Evolutionary conservation across 2,888 invertebrate species (phyloP).

Genomic region (Cryptops parisi): DNA sequence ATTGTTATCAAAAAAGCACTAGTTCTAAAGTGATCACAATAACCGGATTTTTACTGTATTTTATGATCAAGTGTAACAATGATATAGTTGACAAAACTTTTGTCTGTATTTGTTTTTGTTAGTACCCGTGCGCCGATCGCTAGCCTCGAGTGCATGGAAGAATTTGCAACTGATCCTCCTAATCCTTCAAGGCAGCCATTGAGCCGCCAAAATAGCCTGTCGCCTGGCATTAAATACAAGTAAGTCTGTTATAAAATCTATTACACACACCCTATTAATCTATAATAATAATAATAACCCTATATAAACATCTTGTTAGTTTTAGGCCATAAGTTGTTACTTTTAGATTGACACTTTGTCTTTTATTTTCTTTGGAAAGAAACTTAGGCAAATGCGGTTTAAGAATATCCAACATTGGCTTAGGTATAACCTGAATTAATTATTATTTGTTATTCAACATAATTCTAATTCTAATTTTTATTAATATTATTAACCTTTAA

Average conservation of each 20-base stretch:
- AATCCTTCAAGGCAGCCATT: conserved; percentile 19
- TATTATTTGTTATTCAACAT: not conserved
- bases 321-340: not conserved
- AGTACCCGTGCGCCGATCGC: conserved; percentile 86
- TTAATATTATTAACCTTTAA: conserved; percentile 24
- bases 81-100: too few species aligned
- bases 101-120: conserved; percentile 16
- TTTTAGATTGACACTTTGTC: not conserved
- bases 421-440: conserved; percentile 41
- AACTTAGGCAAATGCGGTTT: conserved; percentile 92
- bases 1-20: too few species aligned
- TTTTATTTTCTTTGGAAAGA: conserved; percentile 35
- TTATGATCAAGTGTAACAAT: too few species aligned
- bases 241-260: not conserved
- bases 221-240: conserved; percentile 20
- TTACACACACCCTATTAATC: too few species aligned
- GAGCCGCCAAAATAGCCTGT: conserved; percentile 19
- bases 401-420: conserved; percentile 82
- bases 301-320: too few species aligned
- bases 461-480: conserved; percentile 12
- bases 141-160: conserved; percentile 87
- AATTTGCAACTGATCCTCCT: conserved; percentile 50
- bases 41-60: too few species aligned
- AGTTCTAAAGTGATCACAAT: too few species aligned
- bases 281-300: too few species aligned